phyloP scores from a whole-genome alignment of 64 coral and sea anemone genomes.

The Catalaphyllia jardinei region DNA sequence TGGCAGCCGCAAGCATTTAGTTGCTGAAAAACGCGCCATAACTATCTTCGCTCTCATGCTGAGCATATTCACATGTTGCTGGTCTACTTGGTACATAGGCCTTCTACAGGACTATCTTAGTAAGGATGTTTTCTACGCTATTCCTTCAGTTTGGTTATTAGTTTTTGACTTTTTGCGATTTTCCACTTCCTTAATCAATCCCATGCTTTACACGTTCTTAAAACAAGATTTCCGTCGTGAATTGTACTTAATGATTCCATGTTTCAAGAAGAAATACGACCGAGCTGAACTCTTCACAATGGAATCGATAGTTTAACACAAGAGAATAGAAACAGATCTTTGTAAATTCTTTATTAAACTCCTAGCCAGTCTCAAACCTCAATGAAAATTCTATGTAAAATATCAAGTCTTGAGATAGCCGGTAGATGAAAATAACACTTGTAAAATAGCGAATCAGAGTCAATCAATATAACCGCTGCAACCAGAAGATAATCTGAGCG shows the following conservation, averaged over 20 bases:
- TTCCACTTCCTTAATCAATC: constrained; percentile 68
- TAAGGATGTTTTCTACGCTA: background rate
- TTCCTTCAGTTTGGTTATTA: constrained; percentile 37
- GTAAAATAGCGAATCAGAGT: background rate
- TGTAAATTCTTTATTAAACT: background rate
- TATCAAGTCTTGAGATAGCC: background rate
- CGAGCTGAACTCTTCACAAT: background rate
- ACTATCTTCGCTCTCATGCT: constrained; percentile 77
- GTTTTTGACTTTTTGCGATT: constrained; percentile 81
- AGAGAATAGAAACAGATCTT: background rate
- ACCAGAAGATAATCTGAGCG: background rate
- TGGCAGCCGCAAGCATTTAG: constrained; percentile 44
- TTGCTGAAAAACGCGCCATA: constrained; percentile 67
- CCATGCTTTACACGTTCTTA: constrained; percentile 73
- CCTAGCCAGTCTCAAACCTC: background rate
- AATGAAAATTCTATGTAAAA: background rate
- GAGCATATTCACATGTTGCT: constrained; percentile 64
- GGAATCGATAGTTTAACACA: background rate
- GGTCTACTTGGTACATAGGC: constrained; percentile 68
- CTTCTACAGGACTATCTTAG: constrained; percentile 44
- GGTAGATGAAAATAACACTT: background rate
- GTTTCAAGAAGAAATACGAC: background rate
- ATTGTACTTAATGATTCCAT: constrained; percentile 16
- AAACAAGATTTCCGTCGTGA: constrained; percentile 73
- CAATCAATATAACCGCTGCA: background rate